phyloP scores from a whole-genome alignment of 2,797 vertebrate genomes.

The Eulemur albifrons region DNA sequence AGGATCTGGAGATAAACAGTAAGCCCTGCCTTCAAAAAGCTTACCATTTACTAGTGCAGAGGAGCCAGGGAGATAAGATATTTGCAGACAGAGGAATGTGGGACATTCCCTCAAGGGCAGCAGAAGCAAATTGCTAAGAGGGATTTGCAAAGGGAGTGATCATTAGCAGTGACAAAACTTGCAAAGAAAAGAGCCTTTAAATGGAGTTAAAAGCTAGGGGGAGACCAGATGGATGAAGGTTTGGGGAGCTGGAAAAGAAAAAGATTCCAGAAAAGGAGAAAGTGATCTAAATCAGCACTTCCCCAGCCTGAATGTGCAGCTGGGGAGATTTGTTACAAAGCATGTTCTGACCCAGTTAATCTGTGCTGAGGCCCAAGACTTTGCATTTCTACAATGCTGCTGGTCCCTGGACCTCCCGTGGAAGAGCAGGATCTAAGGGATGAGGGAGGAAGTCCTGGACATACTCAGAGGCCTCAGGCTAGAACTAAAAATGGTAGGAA shows the following conservation, averaged over 20 bases:
- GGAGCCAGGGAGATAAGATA: neutral
- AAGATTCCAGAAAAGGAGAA: neutral
- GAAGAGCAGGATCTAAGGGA: neutral
- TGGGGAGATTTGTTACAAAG: accelerated
- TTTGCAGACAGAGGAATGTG: neutral
- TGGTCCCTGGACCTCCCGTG: neutral
- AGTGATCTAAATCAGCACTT: neutral
- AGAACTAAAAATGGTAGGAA: neutral
- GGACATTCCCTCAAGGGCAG: neutral
- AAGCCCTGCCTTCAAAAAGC: neutral
- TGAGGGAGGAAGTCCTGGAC: neutral
- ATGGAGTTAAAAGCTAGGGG: neutral
- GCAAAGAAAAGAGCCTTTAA: neutral
- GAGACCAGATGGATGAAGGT: neutral
- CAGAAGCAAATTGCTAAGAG: neutral
- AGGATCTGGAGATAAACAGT: neutral
- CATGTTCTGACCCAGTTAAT: neutral
- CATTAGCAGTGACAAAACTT: neutral
- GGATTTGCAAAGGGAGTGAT: neutral
- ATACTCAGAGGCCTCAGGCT: neutral
- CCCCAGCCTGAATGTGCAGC: accelerated
- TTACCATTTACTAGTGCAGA: neutral
- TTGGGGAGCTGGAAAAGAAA: neutral
- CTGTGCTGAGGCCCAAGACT: accelerated
- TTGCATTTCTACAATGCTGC: neutral